These are phyloP conservation scores for Meleagris gallopavo DNA, from an alignment of 2,113 vertebrate genomes.

Conservation along the genomic window DNA sequence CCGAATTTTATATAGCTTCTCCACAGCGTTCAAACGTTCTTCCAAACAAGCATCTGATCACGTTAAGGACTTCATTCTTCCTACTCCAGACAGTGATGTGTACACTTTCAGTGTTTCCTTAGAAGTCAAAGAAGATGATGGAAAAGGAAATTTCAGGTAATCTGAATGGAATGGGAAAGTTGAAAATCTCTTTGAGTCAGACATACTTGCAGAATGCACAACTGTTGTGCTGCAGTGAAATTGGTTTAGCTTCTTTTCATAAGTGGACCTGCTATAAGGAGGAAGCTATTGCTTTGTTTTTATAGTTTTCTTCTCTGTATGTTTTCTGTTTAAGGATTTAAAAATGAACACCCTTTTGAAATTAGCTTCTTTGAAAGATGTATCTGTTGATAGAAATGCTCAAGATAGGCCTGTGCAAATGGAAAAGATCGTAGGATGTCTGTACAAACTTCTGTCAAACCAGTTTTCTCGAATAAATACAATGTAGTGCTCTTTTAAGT, in stretches of 20 bases:
- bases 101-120: conserved; percentile 93
- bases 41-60: conserved; percentile 86
- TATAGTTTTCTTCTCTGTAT: neutral
- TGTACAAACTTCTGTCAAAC: neutral
- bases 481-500: neutral
- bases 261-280: neutral
- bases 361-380: neutral
- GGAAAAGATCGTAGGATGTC: neutral
- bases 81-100: conserved; percentile 89
- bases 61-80: conserved; percentile 80
- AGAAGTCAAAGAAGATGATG: conserved; percentile 96
- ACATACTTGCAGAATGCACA: neutral
- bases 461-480: neutral
- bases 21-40: conserved; percentile 92
- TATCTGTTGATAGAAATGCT: neutral
- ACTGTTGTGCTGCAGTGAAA: neutral
- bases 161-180: neutral
- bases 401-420: neutral
- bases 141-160: conserved; percentile 97
- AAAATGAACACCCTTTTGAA: neutral
- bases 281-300: neutral
- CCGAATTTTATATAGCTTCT: conserved; percentile 96
- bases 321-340: neutral
- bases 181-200: neutral
- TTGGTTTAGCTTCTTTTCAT: neutral